Percentiles rank a stretch among this genome's conserved stretches.
Conservation (phyloP, 2,888 invertebrate species). For the Catocala fraxini region DNA sequence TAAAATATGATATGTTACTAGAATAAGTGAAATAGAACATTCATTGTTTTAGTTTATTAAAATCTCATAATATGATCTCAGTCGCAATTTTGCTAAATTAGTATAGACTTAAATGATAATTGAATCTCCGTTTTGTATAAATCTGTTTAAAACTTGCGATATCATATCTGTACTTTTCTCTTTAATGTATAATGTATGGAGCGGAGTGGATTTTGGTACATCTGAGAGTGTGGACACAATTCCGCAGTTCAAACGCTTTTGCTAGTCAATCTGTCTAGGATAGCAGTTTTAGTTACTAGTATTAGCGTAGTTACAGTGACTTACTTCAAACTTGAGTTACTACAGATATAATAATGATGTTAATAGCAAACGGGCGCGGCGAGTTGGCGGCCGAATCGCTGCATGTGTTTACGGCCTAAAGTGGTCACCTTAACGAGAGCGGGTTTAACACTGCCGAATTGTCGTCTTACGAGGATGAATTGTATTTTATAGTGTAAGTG, state of each 20-base stretch:
- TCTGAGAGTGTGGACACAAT: slow-evolving; percentile 19
- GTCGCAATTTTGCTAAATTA: slow-evolving; percentile 66
- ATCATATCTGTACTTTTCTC: slow-evolving; percentile 40
- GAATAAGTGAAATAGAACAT: slow-evolving; percentile 30
- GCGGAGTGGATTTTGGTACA: slow-evolving; percentile 17
- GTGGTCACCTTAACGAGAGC: slow-evolving; percentile 39
- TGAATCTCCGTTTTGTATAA: slow-evolving; percentile 45
- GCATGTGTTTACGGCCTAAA: slow-evolving; percentile 28
- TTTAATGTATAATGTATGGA: slow-evolving; percentile 30
- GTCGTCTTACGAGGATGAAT: slow-evolving; percentile 46
- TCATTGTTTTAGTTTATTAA: slow-evolving; percentile 53
- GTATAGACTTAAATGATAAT: slow-evolving; percentile 46
- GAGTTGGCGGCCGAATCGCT: slow-evolving; percentile 25
- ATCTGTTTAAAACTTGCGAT: slow-evolving; percentile 43
- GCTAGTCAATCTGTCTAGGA: slow-evolving; percentile 3
- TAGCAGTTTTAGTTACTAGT: neutral
- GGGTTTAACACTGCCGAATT: slow-evolving; percentile 63
- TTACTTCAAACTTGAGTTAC: neutral
- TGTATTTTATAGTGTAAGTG: slow-evolving; percentile 57
- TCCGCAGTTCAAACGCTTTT: slow-evolving; percentile 28
- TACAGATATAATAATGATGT: no score
- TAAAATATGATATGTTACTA: slow-evolving; percentile 44
- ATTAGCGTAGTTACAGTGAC: slow-evolving; percentile 4
- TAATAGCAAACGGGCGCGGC: slow-evolving; percentile 3
- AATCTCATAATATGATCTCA: slow-evolving; percentile 79